Conservation (phyloP, 2,888 invertebrate genomes). For the Nomada fucata region DNA sequence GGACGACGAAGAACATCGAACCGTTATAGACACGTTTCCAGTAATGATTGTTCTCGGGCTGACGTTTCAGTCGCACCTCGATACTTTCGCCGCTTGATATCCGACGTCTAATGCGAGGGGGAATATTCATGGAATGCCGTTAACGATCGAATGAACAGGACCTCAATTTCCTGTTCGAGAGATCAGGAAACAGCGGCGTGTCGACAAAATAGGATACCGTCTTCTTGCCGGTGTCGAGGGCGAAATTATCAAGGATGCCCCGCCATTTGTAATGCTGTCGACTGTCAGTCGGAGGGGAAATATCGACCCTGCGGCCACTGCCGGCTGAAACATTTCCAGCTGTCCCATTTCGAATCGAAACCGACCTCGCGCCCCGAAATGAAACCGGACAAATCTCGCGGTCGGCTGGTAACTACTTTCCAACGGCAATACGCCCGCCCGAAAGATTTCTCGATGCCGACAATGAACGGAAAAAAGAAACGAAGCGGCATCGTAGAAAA, state of each 20-base stretch:
- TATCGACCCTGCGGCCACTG: constrained; percentile 37
- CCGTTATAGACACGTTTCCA: not conserved
- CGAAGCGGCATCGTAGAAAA: constrained; percentile 10
- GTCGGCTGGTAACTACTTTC: constrained; percentile 29
- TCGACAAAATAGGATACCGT: constrained; percentile 19
- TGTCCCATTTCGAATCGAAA: constrained; percentile 21
- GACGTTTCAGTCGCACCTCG: constrained; percentile 2
- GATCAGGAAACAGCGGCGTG: constrained; percentile 8
- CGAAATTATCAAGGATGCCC: constrained; percentile 38
- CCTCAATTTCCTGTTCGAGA: constrained; percentile 22
- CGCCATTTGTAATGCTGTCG: constrained; percentile 45
- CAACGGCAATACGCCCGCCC: constrained; percentile 6
- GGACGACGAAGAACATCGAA: not conserved
- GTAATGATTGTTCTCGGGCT: not conserved
- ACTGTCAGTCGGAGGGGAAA: not conserved
- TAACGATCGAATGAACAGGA: constrained; percentile 60
- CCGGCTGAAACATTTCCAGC: constrained; percentile 27
- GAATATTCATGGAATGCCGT: constrained; percentile 46
- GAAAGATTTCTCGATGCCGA: not conserved
- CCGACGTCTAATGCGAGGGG: not conserved
- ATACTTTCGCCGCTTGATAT: not conserved
- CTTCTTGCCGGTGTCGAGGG: not conserved
- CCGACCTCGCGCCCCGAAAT: not conserved
- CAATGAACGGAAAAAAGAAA: not conserved
- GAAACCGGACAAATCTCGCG: constrained; percentile 21